Percentiles rank a stretch among this genome's conserved stretches.
Conservation (phyloP, 1,140 invertebrate species). For the Vollenhovia emeryi region DNA sequence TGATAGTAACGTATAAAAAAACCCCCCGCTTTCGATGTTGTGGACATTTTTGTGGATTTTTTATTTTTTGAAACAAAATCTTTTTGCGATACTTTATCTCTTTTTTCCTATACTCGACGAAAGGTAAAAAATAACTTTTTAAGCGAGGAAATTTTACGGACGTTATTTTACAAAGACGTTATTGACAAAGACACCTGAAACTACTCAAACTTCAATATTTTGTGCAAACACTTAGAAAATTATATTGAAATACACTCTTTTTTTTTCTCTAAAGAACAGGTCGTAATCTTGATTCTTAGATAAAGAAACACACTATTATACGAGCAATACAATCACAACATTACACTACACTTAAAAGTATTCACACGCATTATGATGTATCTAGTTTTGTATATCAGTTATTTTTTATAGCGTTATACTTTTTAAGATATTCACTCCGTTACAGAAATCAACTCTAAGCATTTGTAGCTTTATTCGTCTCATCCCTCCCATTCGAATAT, state of each 20-base stretch:
- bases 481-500: slow-evolving; percentile 24
- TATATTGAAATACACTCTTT: neutral
- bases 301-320: neutral
- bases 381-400: neutral
- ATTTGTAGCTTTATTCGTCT: slow-evolving; percentile 31
- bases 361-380: neutral
- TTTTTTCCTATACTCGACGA: neutral
- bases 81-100: neutral
- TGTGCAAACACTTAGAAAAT: neutral
- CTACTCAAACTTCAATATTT: neutral
- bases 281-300: neutral
- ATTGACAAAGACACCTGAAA: neutral
- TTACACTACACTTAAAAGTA: slow-evolving; percentile 1
- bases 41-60: slow-evolving; percentile 53
- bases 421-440: neutral
- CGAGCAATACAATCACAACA: neutral
- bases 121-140: neutral
- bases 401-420: neutral
- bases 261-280: neutral
- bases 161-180: slow-evolving; percentile 17
- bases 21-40: slow-evolving; percentile 69
- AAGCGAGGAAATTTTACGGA: neutral
- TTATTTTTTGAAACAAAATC: slow-evolving; percentile 38
- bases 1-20: slow-evolving; percentile 26
- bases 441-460: slow-evolving; percentile 23